These are phyloP conservation scores for Diadromus collaris DNA, from an alignment of 2,888 invertebrate species.

Conservation along the genomic window DNA sequence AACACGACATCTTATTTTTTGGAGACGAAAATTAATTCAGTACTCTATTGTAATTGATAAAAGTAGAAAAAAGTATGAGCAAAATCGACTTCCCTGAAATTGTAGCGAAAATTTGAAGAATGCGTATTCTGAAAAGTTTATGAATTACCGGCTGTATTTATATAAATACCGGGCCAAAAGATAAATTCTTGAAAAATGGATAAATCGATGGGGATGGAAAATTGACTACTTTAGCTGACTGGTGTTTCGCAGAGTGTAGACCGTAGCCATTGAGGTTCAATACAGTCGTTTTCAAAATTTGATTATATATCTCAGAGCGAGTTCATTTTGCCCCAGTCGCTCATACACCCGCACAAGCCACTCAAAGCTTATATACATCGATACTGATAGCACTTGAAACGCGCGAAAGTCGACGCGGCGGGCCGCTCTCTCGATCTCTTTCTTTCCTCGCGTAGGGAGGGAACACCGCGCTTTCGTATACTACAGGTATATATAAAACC, in stretches of 20 bases:
- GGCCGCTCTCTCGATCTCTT: conserved; percentile 18
- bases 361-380: conserved; percentile 34
- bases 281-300: not conserved
- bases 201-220: too few species aligned
- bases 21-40: too few species aligned
- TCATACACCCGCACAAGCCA: conserved; percentile 20
- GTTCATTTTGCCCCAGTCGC: not conserved
- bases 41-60: too few species aligned
- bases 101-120: not conserved
- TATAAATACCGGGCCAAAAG: too few species aligned
- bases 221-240: not conserved
- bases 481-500: conserved; percentile 15
- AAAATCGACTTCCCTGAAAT: not conserved
- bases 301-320: not conserved
- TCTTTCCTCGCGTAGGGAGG: not conserved
- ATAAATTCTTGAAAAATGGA: too few species aligned
- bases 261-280: not conserved
- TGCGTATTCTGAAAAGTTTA: not conserved
- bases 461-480: not conserved
- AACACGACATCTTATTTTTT: too few species aligned
- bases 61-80: too few species aligned
- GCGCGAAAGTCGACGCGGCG: conserved; percentile 19
- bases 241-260: too few species aligned
- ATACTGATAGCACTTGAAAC: conserved; percentile 50
- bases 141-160: too few species aligned